Conservation (phyloP, 2,113 vertebrate genomes). For the Bos javanicus region DNA sequence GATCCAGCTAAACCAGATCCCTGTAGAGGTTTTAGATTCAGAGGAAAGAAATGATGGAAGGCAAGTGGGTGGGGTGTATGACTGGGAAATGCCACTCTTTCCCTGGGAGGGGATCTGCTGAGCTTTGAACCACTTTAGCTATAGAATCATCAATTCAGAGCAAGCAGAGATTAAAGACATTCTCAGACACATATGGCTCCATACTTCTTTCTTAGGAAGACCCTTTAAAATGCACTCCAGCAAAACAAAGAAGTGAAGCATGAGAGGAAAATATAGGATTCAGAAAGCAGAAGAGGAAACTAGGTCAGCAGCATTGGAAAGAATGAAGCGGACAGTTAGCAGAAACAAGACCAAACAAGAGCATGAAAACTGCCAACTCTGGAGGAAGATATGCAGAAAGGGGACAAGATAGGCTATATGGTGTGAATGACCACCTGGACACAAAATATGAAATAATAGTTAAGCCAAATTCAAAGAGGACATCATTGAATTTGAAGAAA, state of each 20-base stretch:
- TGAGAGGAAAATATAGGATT: not conserved
- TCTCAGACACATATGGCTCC: not conserved
- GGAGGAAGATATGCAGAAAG: not conserved
- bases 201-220: not conserved
- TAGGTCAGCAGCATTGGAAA: not conserved
- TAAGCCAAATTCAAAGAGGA: not conserved
- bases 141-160: not conserved
- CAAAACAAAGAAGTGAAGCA: not conserved
- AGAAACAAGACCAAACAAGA: not conserved
- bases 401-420: too few relatives aligned
- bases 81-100: not conserved
- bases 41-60: not conserved
- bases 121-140: not conserved
- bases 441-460: not conserved
- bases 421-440: not conserved
- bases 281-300: not conserved
- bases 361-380: not conserved
- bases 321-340: not conserved
- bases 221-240: not conserved
- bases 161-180: not conserved
- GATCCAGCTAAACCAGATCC: not conserved
- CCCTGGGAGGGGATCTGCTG: not conserved
- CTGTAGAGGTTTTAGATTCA: not conserved
- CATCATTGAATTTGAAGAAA: not conserved
- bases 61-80: fast-evolving